phyloP scores from a whole-genome alignment of 2,797 vertebrate species.

The Coluber constrictor region DNA sequence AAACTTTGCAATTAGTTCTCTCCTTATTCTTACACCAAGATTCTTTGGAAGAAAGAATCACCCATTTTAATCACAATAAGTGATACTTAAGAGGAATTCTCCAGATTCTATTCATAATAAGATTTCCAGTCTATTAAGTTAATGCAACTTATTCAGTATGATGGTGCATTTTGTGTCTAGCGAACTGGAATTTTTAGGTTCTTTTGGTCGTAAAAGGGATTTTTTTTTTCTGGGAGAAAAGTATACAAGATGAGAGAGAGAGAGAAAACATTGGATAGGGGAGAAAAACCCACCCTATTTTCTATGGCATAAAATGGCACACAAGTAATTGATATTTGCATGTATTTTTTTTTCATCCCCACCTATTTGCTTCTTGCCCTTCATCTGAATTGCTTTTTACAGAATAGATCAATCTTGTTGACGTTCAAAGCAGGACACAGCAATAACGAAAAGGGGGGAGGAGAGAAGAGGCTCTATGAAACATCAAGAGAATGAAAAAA shows the following conservation, averaged over 20 bases:
- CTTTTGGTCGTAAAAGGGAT: constrained; percentile 2
- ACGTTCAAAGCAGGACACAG: constrained; percentile 5
- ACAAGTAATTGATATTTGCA: constrained; percentile 41
- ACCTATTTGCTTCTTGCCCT: constrained; percentile 8
- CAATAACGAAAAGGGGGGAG: not conserved
- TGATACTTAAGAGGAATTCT: not conserved
- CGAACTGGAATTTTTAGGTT: constrained; percentile 59
- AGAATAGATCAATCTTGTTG: constrained; percentile 30
- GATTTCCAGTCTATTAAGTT: constrained; percentile 50
- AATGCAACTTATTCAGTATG: constrained; percentile 54
- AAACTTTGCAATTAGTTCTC: constrained; percentile 56
- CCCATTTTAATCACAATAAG: not conserved
- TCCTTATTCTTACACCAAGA: constrained; percentile 45
- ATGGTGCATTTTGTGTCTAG: constrained; percentile 59
- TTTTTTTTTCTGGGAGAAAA: constrained; percentile 54
- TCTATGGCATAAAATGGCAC: constrained; percentile 25
- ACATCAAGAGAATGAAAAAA: constrained; percentile 23
- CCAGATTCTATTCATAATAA: constrained; percentile 20
- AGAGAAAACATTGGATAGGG: not conserved
- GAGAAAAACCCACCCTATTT: not conserved
- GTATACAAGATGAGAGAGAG: constrained; percentile 43
- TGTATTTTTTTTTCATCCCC: constrained; percentile 6
- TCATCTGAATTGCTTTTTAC: constrained; percentile 29
- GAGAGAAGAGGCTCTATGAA: not conserved
- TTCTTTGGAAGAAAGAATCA: not conserved